These are phyloP conservation scores for Tenebrio molitor DNA, from an alignment of 1,140 invertebrate species.

Conservation along the genomic window DNA sequence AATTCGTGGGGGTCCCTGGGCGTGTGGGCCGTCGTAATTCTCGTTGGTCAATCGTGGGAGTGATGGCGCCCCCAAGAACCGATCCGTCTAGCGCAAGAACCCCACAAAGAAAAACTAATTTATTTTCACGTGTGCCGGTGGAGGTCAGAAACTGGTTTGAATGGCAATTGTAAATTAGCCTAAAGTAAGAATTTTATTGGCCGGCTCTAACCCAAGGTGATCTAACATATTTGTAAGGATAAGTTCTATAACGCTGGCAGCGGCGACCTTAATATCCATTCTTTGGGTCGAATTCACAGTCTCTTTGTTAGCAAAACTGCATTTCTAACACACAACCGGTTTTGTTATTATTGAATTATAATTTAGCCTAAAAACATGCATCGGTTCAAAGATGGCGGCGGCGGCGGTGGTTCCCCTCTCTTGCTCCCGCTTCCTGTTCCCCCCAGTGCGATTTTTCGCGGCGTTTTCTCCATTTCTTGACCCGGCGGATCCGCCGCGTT, in stretches of 20 bases:
- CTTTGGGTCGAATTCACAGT: constrained; percentile 60
- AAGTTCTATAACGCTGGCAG: constrained; percentile 57
- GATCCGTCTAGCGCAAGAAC: too few species aligned
- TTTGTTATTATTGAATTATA: constrained; percentile 58
- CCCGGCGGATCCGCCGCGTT: too few species aligned
- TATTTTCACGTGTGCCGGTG: constrained; percentile 20
- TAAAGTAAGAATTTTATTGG: constrained; percentile 60
- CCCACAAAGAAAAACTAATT: neutral
- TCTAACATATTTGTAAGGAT: constrained; percentile 62
- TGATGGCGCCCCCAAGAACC: too few species aligned
- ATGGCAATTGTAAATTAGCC: constrained; percentile 57
- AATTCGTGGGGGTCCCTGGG: too few species aligned
- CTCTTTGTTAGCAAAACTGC: constrained; percentile 60
- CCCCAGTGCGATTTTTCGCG: neutral
- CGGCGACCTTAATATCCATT: constrained; percentile 60
- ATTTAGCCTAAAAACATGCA: constrained; percentile 60
- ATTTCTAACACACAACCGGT: constrained; percentile 61
- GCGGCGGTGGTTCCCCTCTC: constrained; percentile 20
- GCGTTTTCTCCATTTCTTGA: too few species aligned
- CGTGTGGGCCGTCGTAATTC: too few species aligned
- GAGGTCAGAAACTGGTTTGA: constrained; percentile 55
- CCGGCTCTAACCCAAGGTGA: constrained; percentile 60
- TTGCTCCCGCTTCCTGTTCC: constrained; percentile 23
- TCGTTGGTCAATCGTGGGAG: too few species aligned
- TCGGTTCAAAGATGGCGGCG: constrained; percentile 45